Evolutionary conservation across 1,140 invertebrate genomes (phyloP), one percentile per base, ranked within the genome.

Genomic region (Dysdera silvatica): DNA sequence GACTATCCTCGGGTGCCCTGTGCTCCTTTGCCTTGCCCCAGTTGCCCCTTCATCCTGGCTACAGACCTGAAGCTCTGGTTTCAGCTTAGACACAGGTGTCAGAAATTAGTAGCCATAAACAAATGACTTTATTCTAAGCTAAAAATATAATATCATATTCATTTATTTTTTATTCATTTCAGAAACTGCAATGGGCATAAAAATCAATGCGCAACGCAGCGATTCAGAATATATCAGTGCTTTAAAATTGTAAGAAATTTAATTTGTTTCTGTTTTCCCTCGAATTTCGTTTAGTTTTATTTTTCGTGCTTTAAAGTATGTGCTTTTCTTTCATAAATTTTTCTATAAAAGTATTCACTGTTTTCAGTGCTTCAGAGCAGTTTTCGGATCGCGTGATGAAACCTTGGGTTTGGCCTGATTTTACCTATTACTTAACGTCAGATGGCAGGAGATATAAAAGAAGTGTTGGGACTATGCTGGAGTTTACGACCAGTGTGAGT

Each of bases 141-240:
- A n/a, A n/a, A n/a, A n/a, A n/a, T n/a, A n/a, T n/a, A n/a, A n/a
- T n/a, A n/a, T n/a, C n/a, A n/a, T 52, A 5, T 48, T 48, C 14
- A 7, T 12, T 5, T 14, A 12, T 1, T 35, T 8, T 28, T 45
- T 54, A n/a, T 53, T 10, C 14, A 69, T 78, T 78, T 54, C 71
- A 88, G 87, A 91, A 76, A 88, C 87, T 60, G 88, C 88, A 12
- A 91, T 92, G 88, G 89, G 89, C 35, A 77, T 79, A 55, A 78
- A 80, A 72, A 79, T 89, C 8, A 81, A 83, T 73, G 84, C 85
- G 2, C 87, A 89, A 75, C 77, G 74, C 60, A 76, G 84, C 40
- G 23, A 63, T 49, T 56, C 52, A 3, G 52, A 63, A n/a, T 63
- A 63, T 26, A 37, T 63, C 6, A 45, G 49, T 31, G 61, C 61